Base-by-base conservation (phyloP, 2,113 vertebrate genomes). In the Chloropsis cyanopogon region DNA sequence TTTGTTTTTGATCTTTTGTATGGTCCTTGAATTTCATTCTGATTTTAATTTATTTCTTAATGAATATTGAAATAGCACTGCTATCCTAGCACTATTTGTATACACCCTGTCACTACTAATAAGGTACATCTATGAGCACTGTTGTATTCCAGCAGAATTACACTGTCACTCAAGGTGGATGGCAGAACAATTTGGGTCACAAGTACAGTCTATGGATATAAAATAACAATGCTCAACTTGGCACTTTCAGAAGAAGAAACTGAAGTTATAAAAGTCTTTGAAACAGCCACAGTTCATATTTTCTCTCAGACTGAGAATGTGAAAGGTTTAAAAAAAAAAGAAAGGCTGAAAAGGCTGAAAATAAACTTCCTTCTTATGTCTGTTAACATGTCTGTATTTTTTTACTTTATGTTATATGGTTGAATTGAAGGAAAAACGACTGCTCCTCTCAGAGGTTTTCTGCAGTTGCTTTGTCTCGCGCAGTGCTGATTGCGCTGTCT, bases 381-480 rank as follows among this genome's bases (percentile, higher is more conserved):
- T 72, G 23, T 70, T 86, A 72, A 53, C 11, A 33, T 14, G 50
- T 49, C 53, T 33, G 13, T 28, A 35, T 42, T 73, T 94, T 90
- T 89, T 76, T 33, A 23, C n/a, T 69, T 80, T 47, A 21, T 41
- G 25, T 66, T 73, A 25, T 12, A 23, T 0, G 6, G 57, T 26
- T 79, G 70, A 81, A 71, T 22, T 82, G 68, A 64, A 89, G 56
- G 71, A 80, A 88, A 93, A 93, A 6, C 0, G 5, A 28, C 83
- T 86, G 79, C 88, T 97, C 91, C 86, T 97, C 96, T 97, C 84
- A n/a, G 59, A 78, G 86, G 47, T 70, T 70, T 90, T 63, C 22
- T 85, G 54, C 69, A 4, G 2, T 85, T 2, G 4, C 64, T 97
- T 77, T 21, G 13, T 85, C 88, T 96, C 4, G 2, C 11, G 5